Evolutionary conservation across 2,797 vertebrate species (phyloP), one percentile per base, ranked within the genome.

Genomic region (Alauda arvensis): DNA sequence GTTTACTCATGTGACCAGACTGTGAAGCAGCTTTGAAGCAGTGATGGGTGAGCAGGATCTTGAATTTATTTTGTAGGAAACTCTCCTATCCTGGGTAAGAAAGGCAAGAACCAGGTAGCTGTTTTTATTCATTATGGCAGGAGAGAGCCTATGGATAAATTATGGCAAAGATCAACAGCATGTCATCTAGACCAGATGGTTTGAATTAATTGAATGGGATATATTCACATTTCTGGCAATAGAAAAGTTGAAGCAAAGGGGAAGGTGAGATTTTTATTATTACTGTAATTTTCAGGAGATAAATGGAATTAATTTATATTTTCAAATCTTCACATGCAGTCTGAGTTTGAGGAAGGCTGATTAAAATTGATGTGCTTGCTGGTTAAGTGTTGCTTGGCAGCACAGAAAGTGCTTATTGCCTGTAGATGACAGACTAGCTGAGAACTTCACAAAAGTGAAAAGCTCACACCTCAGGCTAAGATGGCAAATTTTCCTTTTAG

Each of bases 361-460:
- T 85, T 65, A 77, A 92, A 93, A 86, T 77, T 66, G 69, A 69
- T 83, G 26, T 72, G 37, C 70, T 85, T 37, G 37, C 37, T 37
- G 43, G 62, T 83, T 74, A 40, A 79, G 37, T 88, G 84, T 86
- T 74, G 42, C 59, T 80, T 93, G 72, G 66, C 66, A 87, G 76
- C 71, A 37, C 25, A 48, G 43, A 37, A 83, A 18, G 40, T 83
- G 29, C 51, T 45, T 79, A 18, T 62, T 80, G 76, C 69, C 40
- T 24, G 9, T 48, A 68, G 51, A 83, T 88, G 76, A 83, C 40
- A 80, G 66, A 85, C 71, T 33, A 87, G 43, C 63, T 88, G 78
- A 84, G 84, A 91, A 85, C n/a, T 85, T 87, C 9, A 76, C 16
- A 4, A 59, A 79, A 67, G 53, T 45, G 37, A 76, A 87, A 90